Percentiles rank a stretch among this genome's conserved stretches.
Conservation (phyloP, 2,113 vertebrate species). For the Eupsittula cactorum region DNA sequence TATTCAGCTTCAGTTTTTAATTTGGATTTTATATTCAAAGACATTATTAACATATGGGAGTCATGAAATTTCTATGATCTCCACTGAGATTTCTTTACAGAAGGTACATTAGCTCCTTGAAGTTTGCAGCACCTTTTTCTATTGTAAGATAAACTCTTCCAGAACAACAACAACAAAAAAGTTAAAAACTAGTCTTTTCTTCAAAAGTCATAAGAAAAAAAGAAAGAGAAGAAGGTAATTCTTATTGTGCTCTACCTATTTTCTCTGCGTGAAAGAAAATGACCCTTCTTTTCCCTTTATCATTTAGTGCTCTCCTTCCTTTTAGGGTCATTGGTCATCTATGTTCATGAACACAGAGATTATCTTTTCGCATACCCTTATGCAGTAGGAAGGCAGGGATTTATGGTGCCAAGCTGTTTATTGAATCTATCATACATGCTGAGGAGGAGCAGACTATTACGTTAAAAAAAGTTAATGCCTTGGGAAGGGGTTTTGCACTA, state of each 20-base stretch:
- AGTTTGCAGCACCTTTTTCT: conserved; percentile 58
- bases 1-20: conserved; percentile 79
- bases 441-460: not conserved
- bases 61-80: conserved; percentile 69
- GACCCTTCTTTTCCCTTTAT: not conserved
- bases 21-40: conserved; percentile 83
- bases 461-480: not conserved
- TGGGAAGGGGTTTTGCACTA: not conserved
- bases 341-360: not conserved
- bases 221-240: not conserved
- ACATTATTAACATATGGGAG: conserved; percentile 76
- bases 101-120: conserved; percentile 62
- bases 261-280: not conserved
- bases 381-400: not conserved
- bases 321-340: conserved; percentile 11
- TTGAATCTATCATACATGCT: not conserved
- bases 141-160: conserved; percentile 32
- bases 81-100: conserved; percentile 64
- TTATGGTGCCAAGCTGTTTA: not conserved
- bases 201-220: not conserved
- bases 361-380: not conserved
- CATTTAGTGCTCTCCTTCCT: not conserved
- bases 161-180: not conserved
- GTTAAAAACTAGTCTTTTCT: conserved; percentile 13
- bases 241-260: not conserved